These are phyloP conservation scores for Microcebus lehilahytsara DNA, from an alignment of 2,113 vertebrate genomes.

Conservation along the genomic window DNA sequence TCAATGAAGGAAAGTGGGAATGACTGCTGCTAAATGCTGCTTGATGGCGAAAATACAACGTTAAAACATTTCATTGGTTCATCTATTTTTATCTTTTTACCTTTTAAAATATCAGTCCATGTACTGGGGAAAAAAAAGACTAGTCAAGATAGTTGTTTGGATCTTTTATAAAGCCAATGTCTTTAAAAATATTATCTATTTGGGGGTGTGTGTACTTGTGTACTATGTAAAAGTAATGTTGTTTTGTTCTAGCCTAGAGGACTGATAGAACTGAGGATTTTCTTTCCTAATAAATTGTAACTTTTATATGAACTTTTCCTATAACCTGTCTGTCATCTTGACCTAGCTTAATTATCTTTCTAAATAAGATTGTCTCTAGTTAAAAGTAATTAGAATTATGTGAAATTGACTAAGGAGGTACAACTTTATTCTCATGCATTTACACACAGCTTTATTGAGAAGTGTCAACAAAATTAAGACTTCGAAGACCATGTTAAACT, in stretches of 20 bases:
- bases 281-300: neutral
- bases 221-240: neutral
- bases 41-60: neutral
- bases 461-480: slow-evolving; percentile 60
- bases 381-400: slow-evolving; percentile 75
- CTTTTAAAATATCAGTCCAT: neutral
- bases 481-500: slow-evolving; percentile 37
- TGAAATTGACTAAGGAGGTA: slow-evolving; percentile 77
- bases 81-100: neutral
- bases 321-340: slow-evolving; percentile 73
- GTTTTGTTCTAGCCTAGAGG: neutral
- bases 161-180: neutral
- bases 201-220: neutral
- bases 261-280: neutral
- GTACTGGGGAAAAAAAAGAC: neutral
- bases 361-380: slow-evolving; percentile 68
- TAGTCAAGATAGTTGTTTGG: neutral
- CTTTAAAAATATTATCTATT: neutral
- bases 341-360: slow-evolving; percentile 72
- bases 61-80: neutral
- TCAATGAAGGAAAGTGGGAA: neutral
- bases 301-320: slow-evolving; percentile 32
- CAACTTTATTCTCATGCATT: slow-evolving; percentile 69
- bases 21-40: neutral
- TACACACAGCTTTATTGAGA: slow-evolving; percentile 71